These are phyloP conservation scores for Drosophila sordidula DNA, from an alignment of 2,888 invertebrate genomes.

Conservation along the genomic window DNA sequence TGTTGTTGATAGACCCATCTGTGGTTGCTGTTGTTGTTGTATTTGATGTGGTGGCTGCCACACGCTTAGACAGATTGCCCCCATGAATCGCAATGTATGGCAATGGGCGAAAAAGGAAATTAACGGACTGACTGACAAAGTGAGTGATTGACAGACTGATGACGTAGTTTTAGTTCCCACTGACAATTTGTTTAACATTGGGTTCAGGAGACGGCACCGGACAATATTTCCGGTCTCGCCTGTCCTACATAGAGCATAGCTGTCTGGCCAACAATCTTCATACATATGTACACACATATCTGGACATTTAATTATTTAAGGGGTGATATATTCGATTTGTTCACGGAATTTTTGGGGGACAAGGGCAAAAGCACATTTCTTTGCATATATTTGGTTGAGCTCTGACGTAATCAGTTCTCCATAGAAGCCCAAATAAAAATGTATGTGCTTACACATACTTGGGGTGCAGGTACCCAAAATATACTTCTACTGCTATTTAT, in stretches of 20 bases:
- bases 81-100: constrained; percentile 36
- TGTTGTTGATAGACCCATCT: constrained; percentile 12
- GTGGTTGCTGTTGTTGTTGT: neutral
- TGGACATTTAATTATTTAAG: neutral
- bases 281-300: neutral
- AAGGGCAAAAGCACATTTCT: neutral
- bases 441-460: neutral
- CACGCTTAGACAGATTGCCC: constrained; percentile 38
- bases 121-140: constrained; percentile 14
- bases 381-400: neutral
- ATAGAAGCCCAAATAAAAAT: neutral
- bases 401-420: neutral
- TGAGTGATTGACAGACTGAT: constrained; percentile 23
- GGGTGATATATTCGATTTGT: neutral
- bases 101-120: constrained; percentile 41
- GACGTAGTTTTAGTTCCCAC: constrained; percentile 33
- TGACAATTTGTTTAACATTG: constrained; percentile 36
- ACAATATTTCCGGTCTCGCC: constrained; percentile 16
- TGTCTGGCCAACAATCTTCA: neutral
- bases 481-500: neutral
- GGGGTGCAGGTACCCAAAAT: neutral
- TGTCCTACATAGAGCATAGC: neutral
- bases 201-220: neutral
- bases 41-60: constrained; percentile 9
- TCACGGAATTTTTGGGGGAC: neutral